Conservation (phyloP, 1,140 invertebrate species). For the Theocolax elegans region DNA sequence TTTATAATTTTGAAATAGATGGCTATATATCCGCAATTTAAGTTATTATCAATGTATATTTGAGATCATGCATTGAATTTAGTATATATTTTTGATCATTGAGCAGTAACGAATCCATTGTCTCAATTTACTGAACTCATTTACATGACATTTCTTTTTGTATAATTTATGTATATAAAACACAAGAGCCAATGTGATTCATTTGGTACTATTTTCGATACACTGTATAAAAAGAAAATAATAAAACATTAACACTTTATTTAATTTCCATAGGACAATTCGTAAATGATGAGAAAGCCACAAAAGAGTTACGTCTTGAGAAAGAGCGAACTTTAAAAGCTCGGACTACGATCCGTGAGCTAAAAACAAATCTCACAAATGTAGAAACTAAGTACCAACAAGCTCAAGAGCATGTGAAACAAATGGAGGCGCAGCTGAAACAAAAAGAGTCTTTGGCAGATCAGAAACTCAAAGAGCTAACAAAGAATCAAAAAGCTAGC, state of each 20-base stretch:
- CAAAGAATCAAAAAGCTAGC: conserved; percentile 50
- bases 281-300: background rate
- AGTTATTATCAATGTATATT: no score
- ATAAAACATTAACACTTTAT: background rate
- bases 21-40: no score
- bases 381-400: background rate
- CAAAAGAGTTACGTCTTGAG: background rate
- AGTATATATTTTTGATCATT: no score
- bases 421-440: conserved; percentile 42
- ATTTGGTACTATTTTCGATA: no score
- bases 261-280: no score
- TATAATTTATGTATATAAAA: no score
- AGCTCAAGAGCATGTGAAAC: background rate
- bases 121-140: no score
- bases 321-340: background rate
- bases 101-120: no score
- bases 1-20: no score
- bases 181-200: no score
- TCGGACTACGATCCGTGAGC: background rate
- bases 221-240: conserved; percentile 17
- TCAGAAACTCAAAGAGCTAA: conserved; percentile 47
- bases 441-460: conserved; percentile 49
- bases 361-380: background rate
- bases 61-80: no score
- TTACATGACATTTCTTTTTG: no score